Base-by-base conservation (phyloP, 2,797 vertebrate genomes). In the Thaleichthys pacificus region DNA sequence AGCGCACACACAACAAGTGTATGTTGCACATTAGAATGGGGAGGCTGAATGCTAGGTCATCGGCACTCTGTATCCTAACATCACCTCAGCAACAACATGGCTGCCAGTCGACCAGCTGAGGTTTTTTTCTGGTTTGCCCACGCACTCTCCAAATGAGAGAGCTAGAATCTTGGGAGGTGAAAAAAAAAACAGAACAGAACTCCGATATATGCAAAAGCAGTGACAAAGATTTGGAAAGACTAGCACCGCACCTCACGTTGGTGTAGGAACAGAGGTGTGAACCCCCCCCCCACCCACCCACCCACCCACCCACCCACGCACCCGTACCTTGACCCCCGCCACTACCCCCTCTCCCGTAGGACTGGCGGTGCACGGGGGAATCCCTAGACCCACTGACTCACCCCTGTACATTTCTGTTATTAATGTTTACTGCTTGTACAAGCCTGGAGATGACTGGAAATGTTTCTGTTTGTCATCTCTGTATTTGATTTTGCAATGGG, bases 381-480 rank as follows among this genome's bases (percentile, higher is more conserved):
- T 94, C 94, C 96, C 93, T 93, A 94, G 94, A 47, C 94, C 94
- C 94, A 91, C 93, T 95, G 94, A 95, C 94, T 94, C 93, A 94
- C 96, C 94, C 94, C 92, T 97, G 95, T 97, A 97, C 95, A 96
- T 97, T 97, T 96, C 93, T 95, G 95, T 97, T 97, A 95, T 97
- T 96, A 96, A 96, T 97, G 96, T 98, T 98, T 97, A 97, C 96
- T 95, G 95, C 96, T 95, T 93, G 88, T 95, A 93, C 93, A 96
- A 96, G 96, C 96, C 96, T 97, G 96, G 96, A 97, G 95, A 96
- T 96, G 95, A 97, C 97, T 97, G 96, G 96, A 98, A 95, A 93
- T 90, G 92, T 84, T 84, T 80, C 85, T 76, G 68, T 77, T 75
- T 75, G 68, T 79, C 69, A 64, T 61, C 66, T 70, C 68, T 70